phyloP scores from a whole-genome alignment of 92 coral and sea anemone genomes.

The Galaxea fascicularis region DNA sequence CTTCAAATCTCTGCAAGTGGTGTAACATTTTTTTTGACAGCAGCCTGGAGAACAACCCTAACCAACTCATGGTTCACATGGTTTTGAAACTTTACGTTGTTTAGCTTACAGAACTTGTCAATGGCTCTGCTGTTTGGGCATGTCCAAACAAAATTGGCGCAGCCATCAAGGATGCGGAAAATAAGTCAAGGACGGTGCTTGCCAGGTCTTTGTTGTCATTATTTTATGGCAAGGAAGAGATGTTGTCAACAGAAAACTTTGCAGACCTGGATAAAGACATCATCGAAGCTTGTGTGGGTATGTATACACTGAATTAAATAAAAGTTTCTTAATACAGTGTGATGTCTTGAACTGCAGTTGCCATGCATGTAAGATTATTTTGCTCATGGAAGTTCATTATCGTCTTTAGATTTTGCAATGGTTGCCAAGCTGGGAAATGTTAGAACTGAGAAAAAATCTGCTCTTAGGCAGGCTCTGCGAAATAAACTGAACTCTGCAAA shows the following conservation, averaged over 20 bases:
- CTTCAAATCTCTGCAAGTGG: too few species aligned
- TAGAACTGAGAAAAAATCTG: neutral
- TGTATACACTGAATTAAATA: neutral
- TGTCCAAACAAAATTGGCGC: slow-evolving; percentile 59
- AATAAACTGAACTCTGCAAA: neutral
- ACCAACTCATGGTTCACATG: neutral
- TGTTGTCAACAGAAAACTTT: slow-evolving; percentile 9
- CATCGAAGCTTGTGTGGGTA: slow-evolving; percentile 49
- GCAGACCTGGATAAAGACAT: slow-evolving; percentile 39
- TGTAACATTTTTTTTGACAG: neutral
- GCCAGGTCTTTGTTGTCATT: slow-evolving; percentile 42
- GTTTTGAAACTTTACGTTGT: neutral
- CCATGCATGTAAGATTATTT: neutral
- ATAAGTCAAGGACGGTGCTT: slow-evolving; percentile 54
- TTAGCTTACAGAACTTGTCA: slow-evolving; percentile 53
- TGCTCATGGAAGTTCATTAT: neutral
- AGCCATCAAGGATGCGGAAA: slow-evolving; percentile 57
- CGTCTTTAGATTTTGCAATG: slow-evolving; percentile 34
- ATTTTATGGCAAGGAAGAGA: slow-evolving; percentile 44
- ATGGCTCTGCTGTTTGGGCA: slow-evolving; percentile 40
- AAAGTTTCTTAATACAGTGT: neutral
- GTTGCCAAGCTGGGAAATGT: slow-evolving; percentile 40
- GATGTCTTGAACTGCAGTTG: neutral
- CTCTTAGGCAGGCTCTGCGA: slow-evolving; percentile 10
- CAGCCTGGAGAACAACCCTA: neutral